Evolutionary conservation across 2,888 invertebrate genomes (phyloP).

Genomic region (Drosophila heteroneura): DNA sequence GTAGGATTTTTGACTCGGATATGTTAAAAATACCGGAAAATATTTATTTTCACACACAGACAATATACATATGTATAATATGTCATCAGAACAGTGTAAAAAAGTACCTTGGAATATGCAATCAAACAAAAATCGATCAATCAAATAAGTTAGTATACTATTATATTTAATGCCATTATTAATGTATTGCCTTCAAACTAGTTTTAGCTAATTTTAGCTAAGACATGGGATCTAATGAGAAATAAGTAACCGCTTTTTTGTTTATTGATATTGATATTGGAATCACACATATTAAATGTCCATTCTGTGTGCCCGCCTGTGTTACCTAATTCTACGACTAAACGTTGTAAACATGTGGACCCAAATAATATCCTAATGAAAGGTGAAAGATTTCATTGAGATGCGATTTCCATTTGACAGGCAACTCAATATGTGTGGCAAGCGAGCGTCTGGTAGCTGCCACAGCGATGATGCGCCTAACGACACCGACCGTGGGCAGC

Average conservation of each 20-base stretch:
- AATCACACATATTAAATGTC: conserved; percentile 23
- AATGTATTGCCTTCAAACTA: background rate
- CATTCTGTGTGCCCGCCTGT: conserved; percentile 30
- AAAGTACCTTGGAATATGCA: background rate
- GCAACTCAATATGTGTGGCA: conserved; percentile 90
- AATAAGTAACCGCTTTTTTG: conserved; percentile 1
- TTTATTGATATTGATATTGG: background rate
- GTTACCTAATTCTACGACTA: conserved; percentile 22
- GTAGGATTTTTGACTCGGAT: background rate
- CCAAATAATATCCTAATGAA: background rate
- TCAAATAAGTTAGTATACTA: background rate
- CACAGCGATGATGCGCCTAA: conserved; percentile 87
- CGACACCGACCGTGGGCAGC: conserved; percentile 87
- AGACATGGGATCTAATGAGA: background rate
- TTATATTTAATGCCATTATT: background rate
- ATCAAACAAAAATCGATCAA: background rate
- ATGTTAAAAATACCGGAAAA: background rate
- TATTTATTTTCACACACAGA: background rate
- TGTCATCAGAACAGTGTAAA: background rate
- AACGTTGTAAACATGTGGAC: conserved; percentile 49
- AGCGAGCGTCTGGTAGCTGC: conserved; percentile 87
- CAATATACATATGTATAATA: background rate
- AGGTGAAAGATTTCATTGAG: background rate
- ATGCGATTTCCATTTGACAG: conserved; percentile 85
- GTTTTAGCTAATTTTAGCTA: background rate